Conservation (phyloP, 2,113 vertebrate genomes). For the Patagioenas fasciata region DNA sequence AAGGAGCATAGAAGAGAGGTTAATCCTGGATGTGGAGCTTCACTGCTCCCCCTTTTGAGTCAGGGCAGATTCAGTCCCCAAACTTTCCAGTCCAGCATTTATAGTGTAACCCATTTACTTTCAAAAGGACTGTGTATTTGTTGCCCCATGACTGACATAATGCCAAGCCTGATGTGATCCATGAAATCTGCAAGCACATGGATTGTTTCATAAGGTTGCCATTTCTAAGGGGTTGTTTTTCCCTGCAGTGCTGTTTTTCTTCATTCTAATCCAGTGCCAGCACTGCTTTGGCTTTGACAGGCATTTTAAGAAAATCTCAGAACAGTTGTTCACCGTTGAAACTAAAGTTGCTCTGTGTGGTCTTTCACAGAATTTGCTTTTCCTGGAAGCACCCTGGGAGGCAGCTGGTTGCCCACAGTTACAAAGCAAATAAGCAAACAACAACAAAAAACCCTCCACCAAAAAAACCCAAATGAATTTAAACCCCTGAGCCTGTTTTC, state of each 20-base stretch:
- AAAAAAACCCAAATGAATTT: rapidly evolving
- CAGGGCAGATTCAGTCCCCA: not conserved
- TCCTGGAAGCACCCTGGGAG: not conserved
- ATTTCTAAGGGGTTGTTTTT: not conserved
- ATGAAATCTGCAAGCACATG: not conserved
- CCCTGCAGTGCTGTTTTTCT: not conserved
- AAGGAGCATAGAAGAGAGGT: not conserved
- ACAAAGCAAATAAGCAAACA: not conserved
- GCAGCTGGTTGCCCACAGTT: not conserved
- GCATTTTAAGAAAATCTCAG: not conserved
- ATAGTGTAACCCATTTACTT: not conserved
- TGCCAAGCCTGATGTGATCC: not conserved
- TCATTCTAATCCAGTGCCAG: not conserved
- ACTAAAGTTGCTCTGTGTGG: not conserved
- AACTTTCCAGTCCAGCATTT: not conserved
- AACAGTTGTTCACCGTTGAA: not conserved
- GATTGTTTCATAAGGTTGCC: not conserved
- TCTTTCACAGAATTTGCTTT: not conserved
- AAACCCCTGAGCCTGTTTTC: not conserved
- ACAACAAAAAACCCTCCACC: not conserved
- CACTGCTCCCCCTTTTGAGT: rapidly evolving
- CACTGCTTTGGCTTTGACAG: not conserved
- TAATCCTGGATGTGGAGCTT: not conserved
- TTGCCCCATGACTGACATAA: not conserved
- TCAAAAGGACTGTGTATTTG: not conserved